Conservation (phyloP, 2,113 vertebrate genomes). For the Acanthochromis polyacanthus region DNA sequence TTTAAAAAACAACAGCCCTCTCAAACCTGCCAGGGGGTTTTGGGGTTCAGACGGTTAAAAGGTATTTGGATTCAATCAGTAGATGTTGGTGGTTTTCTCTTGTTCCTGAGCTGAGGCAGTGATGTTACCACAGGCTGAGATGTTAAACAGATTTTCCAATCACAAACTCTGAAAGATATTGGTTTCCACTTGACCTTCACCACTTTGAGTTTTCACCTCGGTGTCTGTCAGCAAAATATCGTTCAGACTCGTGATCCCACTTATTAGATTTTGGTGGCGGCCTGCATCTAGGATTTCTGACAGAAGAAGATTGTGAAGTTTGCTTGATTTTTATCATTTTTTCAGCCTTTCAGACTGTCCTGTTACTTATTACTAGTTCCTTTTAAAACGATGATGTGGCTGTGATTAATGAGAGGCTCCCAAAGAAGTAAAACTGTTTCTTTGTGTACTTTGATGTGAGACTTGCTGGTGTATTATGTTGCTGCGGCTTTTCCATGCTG, state of each 20-base stretch:
- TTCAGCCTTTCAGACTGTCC: not conserved
- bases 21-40: too few species aligned
- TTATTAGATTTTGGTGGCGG: not conserved
- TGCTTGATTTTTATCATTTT: not conserved
- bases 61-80: not conserved
- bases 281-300: not conserved
- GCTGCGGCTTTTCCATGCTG: conserved; percentile 16
- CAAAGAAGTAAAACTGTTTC: not conserved
- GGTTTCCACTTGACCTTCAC: not conserved
- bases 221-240: not conserved
- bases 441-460: conserved; percentile 16
- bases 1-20: too few species aligned
- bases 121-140: not conserved
- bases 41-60: too few species aligned
- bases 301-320: not conserved
- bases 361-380: not conserved
- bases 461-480: conserved; percentile 3
- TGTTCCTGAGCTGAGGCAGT: not conserved
- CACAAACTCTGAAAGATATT: not conserved
- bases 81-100: not conserved
- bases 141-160: not conserved
- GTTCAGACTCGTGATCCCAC: not conserved
- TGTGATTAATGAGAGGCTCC: conserved; percentile 9
- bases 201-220: not conserved
- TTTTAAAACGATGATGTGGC: not conserved